These are phyloP conservation scores for Craterocephalus amniculus DNA, from an alignment of 2,797 vertebrate species.

Conservation along the genomic window DNA sequence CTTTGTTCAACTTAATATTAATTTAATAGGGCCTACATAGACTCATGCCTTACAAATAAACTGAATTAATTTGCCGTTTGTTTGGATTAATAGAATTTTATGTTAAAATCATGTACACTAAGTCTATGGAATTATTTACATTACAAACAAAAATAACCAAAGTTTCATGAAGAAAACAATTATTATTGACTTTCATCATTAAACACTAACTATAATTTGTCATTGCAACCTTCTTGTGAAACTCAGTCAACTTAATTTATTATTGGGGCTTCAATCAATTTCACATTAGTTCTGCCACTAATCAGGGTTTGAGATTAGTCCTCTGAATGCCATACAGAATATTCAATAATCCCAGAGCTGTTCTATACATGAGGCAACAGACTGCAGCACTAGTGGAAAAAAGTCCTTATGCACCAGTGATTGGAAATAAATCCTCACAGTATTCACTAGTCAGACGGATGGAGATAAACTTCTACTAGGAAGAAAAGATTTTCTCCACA, in stretches of 20 bases:
- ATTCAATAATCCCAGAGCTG: background rate
- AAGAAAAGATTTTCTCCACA: background rate
- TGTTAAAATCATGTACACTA: background rate
- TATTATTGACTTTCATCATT: background rate
- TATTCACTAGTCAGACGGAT: background rate
- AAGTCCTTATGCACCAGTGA: background rate
- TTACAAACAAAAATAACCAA: background rate
- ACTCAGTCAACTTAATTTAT: background rate
- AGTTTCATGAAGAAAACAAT: background rate
- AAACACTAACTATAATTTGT: background rate
- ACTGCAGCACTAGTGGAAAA: background rate
- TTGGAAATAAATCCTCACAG: background rate
- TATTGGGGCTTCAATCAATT: background rate
- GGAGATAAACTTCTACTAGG: background rate
- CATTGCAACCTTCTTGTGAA: background rate
- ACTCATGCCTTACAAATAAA: background rate
- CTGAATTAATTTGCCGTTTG: too few relatives aligned
- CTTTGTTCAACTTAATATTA: constrained; percentile 1
- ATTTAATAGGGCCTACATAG: too few relatives aligned
- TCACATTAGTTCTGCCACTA: background rate
- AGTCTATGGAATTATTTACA: too few relatives aligned
- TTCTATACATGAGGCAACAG: background rate
- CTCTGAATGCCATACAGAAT: background rate
- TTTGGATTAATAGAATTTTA: background rate
- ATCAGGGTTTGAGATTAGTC: background rate